These are phyloP conservation scores for Papilio polytes DNA, from an alignment of 1,140 invertebrate genomes.

Conservation along the genomic window DNA sequence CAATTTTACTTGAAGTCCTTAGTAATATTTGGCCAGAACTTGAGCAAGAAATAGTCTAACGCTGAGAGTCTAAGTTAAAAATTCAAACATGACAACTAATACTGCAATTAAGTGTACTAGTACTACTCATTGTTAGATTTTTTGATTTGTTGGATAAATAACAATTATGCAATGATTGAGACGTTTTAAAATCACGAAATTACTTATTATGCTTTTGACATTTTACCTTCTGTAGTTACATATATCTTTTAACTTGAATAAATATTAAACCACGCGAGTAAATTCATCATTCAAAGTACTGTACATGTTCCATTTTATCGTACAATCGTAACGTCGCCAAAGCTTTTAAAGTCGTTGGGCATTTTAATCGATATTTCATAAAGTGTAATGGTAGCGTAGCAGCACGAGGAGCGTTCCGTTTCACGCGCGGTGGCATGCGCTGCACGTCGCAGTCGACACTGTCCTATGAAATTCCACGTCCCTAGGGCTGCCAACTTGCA, in stretches of 20 bases:
- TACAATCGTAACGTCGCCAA: conserved; percentile 1
- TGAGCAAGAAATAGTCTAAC: background rate
- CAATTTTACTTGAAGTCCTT: background rate
- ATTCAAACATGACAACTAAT: background rate
- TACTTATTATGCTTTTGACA: no score
- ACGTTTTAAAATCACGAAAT: no score
- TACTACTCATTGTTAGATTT: background rate
- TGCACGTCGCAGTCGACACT: conserved; percentile 9
- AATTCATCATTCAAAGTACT: background rate
- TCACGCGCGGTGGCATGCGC: conserved; percentile 20
- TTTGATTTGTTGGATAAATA: background rate
- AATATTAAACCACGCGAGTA: background rate
- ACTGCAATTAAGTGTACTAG: background rate
- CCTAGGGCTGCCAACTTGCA: background rate
- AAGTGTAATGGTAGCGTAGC: conserved; percentile 9
- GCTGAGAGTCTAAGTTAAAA: no score
- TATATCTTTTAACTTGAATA: background rate
- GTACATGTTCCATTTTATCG: conserved; percentile 13
- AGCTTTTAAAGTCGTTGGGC: conserved; percentile 25
- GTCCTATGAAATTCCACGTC: conserved; percentile 11
- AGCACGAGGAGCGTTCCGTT: conserved; percentile 17
- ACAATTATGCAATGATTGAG: no score
- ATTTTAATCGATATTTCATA: conserved; percentile 29
- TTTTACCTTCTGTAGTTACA: no score
- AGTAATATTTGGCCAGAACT: background rate